These are phyloP conservation scores for Grallaria varia DNA, from an alignment of 2,113 vertebrate species.

Conservation along the genomic window DNA sequence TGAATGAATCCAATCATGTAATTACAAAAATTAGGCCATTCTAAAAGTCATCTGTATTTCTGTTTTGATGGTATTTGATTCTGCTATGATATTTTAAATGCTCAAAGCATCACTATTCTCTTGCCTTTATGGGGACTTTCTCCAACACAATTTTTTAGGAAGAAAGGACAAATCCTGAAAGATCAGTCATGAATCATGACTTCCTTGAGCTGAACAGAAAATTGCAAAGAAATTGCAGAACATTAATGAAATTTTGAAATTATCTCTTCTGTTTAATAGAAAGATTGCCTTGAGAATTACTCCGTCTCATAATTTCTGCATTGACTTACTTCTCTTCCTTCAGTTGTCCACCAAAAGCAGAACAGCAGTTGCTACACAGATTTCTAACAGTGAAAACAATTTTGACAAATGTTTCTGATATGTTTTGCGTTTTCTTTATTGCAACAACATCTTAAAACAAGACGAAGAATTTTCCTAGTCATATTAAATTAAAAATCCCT, in stretches of 20 bases:
- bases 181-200: neutral
- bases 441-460: neutral
- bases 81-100: neutral
- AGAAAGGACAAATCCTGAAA: neutral
- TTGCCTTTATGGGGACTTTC: neutral
- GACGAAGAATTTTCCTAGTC: neutral
- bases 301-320: neutral
- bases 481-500: neutral
- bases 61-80: conserved; percentile 34
- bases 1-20: conserved; percentile 46
- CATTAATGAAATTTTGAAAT: neutral
- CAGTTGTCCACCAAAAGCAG: neutral
- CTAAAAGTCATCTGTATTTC: conserved; percentile 8
- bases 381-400: neutral
- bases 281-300: neutral
- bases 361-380: neutral
- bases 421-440: neutral
- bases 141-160: neutral
- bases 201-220: neutral
- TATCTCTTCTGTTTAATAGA: neutral
- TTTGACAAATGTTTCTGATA: neutral
- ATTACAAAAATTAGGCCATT: conserved; percentile 55
- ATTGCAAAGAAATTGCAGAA: neutral
- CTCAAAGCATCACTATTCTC: neutral
- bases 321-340: neutral